Evolutionary conservation across 1,140 invertebrate species (phyloP).

Genomic region (Gryllus bimaculatus): DNA sequence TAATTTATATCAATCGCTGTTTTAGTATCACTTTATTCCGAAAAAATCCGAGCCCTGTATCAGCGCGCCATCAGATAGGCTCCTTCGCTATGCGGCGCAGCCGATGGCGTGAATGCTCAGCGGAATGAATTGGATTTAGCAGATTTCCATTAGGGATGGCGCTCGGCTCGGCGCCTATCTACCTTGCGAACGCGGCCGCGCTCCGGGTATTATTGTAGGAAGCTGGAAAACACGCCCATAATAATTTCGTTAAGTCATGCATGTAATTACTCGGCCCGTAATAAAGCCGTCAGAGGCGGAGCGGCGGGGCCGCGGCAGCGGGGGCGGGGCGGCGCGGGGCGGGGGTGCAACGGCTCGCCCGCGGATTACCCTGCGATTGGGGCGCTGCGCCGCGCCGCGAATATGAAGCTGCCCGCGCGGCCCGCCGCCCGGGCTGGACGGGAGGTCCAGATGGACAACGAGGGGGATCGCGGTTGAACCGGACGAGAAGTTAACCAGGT

Average conservation of each 20-base stretch:
- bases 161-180: background rate
- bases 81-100: too few species aligned
- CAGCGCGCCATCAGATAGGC: too few species aligned
- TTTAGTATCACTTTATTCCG: too few species aligned
- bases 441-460: too few species aligned
- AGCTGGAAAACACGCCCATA: background rate
- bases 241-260: background rate
- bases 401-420: background rate
- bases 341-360: background rate
- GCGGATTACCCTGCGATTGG: background rate
- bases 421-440: too few species aligned
- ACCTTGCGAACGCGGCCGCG: background rate
- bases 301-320: background rate
- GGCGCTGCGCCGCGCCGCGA: background rate
- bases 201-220: background rate
- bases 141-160: background rate
- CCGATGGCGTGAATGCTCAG: background rate
- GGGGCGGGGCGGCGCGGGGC: too few species aligned
- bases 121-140: background rate
- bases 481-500: too few species aligned
- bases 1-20: too few species aligned
- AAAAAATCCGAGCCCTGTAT: too few species aligned
- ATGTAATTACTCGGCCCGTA: slow-evolving; percentile 3
- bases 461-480: too few species aligned
- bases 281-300: background rate